A percentile compares a stretch with the other conserved stretches of the same genome.
phyloP scores from a whole-genome alignment of 2,888 invertebrate species.

The Zonitis immaculata region DNA sequence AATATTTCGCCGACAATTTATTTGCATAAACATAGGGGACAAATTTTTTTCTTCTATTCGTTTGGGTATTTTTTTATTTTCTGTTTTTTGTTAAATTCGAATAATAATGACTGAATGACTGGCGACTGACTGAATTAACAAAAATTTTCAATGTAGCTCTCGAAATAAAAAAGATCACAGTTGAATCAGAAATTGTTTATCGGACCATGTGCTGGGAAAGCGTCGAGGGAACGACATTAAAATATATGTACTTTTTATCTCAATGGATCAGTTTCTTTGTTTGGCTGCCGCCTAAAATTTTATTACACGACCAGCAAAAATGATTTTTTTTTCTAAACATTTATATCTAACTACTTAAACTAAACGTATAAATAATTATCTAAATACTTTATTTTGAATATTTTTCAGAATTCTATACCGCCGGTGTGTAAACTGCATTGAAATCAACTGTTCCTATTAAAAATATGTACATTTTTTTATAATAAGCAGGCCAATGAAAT shows the following conservation, averaged over 20 bases:
- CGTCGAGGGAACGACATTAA: slow-evolving; percentile 3
- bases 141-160: no score
- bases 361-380: not conserved
- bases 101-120: no score
- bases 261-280: slow-evolving; percentile 8
- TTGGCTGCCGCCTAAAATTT: slow-evolving; percentile 8
- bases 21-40: slow-evolving; percentile 15
- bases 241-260: slow-evolving; percentile 4
- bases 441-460: no score
- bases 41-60: no score
- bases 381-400: no score
- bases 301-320: slow-evolving; percentile 3
- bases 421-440: no score
- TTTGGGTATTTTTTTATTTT: no score
- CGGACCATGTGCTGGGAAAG: slow-evolving; percentile 4
- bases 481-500: not conserved
- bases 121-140: not conserved
- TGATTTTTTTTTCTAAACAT: not conserved
- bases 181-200: slow-evolving; percentile 4
- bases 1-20: slow-evolving; percentile 32
- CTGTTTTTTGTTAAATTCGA: no score
- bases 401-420: no score
- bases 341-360: slow-evolving; percentile 1
- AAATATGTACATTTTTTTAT: no score
- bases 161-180: not conserved